phyloP scores from a whole-genome alignment of 2,888 invertebrate genomes.

The Apamea anceps region DNA sequence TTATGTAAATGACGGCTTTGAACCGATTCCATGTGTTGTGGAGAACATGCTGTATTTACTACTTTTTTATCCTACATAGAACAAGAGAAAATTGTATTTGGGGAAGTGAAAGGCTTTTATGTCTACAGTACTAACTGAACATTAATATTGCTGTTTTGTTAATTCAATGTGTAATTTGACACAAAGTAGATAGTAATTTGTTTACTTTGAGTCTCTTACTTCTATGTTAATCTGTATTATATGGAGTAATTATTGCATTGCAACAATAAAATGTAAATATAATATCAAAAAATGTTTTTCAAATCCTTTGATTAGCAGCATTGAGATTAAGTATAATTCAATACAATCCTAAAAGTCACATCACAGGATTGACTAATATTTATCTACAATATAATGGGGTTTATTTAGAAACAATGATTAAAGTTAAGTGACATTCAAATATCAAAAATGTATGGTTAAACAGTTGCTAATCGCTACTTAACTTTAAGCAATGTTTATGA shows the following conservation, averaged over 20 bases:
- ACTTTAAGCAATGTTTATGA: too few species aligned
- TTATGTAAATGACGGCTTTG: conserved; percentile 33
- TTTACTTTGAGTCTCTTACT: conserved; percentile 22
- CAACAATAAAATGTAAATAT: conserved; percentile 51
- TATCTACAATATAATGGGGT: background rate
- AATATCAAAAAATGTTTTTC: conserved; percentile 31
- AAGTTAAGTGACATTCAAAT: too few species aligned
- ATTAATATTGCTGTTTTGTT: background rate
- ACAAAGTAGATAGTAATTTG: conserved; percentile 13
- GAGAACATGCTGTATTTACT: conserved; percentile 9
- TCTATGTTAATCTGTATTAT: conserved; percentile 24
- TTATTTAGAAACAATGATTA: too few species aligned
- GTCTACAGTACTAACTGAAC: background rate
- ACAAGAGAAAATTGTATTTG: background rate
- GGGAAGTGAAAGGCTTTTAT: background rate
- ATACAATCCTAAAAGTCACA: background rate
- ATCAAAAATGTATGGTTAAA: too few species aligned
- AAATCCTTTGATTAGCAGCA: conserved; percentile 20
- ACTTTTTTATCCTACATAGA: conserved; percentile 24
- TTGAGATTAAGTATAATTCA: background rate
- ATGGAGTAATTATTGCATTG: conserved; percentile 23
- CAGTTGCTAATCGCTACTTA: too few species aligned
- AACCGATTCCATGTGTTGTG: conserved; percentile 5
- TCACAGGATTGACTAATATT: background rate
- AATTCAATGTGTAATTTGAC: conserved; percentile 28